Conservation (phyloP, 2,888 invertebrate species). For the Eupithecia pulchellata region DNA sequence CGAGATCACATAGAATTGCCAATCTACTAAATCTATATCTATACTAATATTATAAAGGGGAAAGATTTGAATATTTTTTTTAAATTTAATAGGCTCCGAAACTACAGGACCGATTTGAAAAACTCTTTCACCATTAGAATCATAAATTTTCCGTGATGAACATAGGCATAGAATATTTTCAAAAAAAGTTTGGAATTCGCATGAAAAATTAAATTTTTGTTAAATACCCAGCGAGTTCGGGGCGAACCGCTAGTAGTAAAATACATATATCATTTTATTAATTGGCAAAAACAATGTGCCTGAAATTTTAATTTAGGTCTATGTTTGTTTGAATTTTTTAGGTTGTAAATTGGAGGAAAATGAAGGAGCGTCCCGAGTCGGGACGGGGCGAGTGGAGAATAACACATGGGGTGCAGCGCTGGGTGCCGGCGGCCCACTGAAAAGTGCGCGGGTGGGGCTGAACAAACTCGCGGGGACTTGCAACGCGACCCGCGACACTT, state of each 20-base stretch:
- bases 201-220: too few relatives aligned
- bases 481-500: slow-evolving; percentile 61
- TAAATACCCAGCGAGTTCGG: too few relatives aligned
- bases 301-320: slow-evolving; percentile 70
- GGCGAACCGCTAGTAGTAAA: too few relatives aligned
- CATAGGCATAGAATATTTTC: too few relatives aligned
- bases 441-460: slow-evolving; percentile 85
- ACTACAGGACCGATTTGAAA: slow-evolving; percentile 20
- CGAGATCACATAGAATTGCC: slow-evolving; percentile 12
- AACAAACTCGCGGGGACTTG: slow-evolving; percentile 84
- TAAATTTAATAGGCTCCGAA: too few relatives aligned
- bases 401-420: slow-evolving; percentile 79
- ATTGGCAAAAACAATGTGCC: slow-evolving; percentile 48
- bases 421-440: slow-evolving; percentile 83
- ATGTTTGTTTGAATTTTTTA: slow-evolving; percentile 81
- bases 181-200: too few relatives aligned
- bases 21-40: slow-evolving; percentile 22
- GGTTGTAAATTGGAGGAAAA: slow-evolving; percentile 85
- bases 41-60: too few relatives aligned
- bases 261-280: too few relatives aligned
- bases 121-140: too few relatives aligned
- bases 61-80: too few relatives aligned
- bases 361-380: slow-evolving; percentile 84
- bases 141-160: too few relatives aligned
- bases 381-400: slow-evolving; percentile 73